Conservation (phyloP, 2,113 vertebrate species). For the Rattus norvegicus region DNA sequence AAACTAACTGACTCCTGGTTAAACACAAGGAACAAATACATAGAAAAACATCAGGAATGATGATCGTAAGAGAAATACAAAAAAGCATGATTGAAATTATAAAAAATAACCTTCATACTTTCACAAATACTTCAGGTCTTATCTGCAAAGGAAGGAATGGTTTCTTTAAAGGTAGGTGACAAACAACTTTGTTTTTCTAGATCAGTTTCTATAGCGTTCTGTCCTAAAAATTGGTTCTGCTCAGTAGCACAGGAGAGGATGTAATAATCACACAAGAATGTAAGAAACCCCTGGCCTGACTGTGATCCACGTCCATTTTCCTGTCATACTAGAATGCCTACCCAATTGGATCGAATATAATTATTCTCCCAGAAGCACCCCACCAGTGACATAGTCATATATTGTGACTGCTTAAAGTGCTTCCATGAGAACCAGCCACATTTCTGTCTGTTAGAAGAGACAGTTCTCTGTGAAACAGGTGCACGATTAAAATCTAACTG, state of each 20-base stretch:
- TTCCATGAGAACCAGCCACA: slow-evolving; percentile 45
- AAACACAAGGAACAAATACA: slow-evolving; percentile 1
- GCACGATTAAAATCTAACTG: slow-evolving; percentile 43
- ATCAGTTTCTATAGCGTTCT: background rate
- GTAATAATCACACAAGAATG: background rate
- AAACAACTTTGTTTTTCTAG: background rate
- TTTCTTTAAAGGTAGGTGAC: background rate
- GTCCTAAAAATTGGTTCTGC: background rate
- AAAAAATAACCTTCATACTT: background rate
- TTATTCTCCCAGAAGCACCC: background rate
- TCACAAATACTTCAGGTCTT: slow-evolving; percentile 27
- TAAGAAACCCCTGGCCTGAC: background rate
- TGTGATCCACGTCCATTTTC: background rate
- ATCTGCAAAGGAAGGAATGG: background rate
- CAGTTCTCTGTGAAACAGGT: slow-evolving; percentile 55
- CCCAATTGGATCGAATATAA: slow-evolving; percentile 38
- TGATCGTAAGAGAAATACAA: background rate
- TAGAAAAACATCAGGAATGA: background rate
- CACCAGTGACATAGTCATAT: background rate
- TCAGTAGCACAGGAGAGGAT: background rate
- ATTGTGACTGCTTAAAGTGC: slow-evolving; percentile 52
- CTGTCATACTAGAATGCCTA: background rate
- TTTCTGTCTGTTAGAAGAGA: background rate
- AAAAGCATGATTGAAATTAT: background rate
- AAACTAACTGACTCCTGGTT: background rate